Base-by-base conservation (phyloP, 1,140 invertebrate species). In the Archegozetes longisetosus region DNA sequence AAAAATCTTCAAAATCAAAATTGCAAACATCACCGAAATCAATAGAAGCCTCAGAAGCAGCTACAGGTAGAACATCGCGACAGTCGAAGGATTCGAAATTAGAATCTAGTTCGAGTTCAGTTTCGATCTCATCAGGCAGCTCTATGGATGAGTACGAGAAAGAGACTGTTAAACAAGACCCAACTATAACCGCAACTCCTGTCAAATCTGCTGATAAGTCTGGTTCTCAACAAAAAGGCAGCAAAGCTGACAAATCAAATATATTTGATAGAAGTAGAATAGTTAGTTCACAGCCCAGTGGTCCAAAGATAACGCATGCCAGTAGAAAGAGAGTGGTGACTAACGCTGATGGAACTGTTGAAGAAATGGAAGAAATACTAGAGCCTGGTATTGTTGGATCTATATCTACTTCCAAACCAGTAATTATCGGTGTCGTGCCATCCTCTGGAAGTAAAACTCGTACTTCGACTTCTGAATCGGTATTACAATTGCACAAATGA, bases 341-440 rank as follows among this genome's bases (percentile, higher is more conserved):
- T 14, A 62, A 67, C 28, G 25, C 52, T 9, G 61, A 69, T 48
- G 65, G 62, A 46, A 32, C 64, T 14, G 62, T 63, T 27, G 64
- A 67, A 58, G 65, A 68, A 25, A 58, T 61, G 1, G 64, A 65
- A 54, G 65, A 66, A n/a, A 28, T 58, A 26, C 40, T 65, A 53
- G 62, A 64, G 46, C 62, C 55, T 22, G 53, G 57, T 23, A 20
- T 53, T 22, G n/a, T 58, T 46, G 49, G 22, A 14, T 28, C 24
- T 17, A 32, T 29, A 24, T 14, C 46, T 25, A 24, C 53, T 17
- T 51, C 46, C n/a, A 63, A 63, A 29, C 62, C 62, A 23, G 40
- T 55, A 14, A 46, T 63, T 25, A 58, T 63, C 13, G 62, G 62
- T 25, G 58, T 56, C 22, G 48, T 55, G 9, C 52, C 58, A 3